Base-by-base conservation (phyloP, 2,888 invertebrate genomes). In the Mesorhabditis sp. region DNA sequence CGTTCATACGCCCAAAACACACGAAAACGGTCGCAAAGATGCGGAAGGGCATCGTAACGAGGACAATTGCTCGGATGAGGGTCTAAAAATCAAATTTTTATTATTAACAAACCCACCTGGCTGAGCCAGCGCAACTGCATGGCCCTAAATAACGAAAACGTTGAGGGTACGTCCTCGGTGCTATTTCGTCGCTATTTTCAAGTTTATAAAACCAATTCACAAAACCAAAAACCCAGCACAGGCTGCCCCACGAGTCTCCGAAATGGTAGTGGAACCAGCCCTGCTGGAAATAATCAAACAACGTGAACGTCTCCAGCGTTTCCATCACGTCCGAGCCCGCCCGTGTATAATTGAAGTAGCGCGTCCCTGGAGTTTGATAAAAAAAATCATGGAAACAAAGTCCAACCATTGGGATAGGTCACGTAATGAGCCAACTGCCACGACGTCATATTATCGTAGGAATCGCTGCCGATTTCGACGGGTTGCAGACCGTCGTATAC, bases 281-380 rank as follows among this genome's bases (percentile, higher is more conserved):
- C 58, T 50, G 7, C 28, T 28, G 28, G 28, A 28, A 28, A 28
- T 28, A 28, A 28, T 28, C 28, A 28, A 28, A 28, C 28, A 28
- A 28, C 28, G 28, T 28, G 28, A 28, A 28, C 28, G 28, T 28
- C 28, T 28, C 28, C 28, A 28, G 28, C 28, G 28, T 28, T 28
- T 28, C 28, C 28, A 28, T 28, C 28, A 28, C 28, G 28, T 28
- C 28, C 1, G 28, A 28, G 28, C 28, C 28, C 28, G 1, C 28
- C 28, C 28, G 28, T 28, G 28, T 28, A 28, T 28, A 28, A 28
- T 28, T 28, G 28, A 28, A 50, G 58, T 50, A 50, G 58, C n/a
- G 58, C 10, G 58, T 50, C 10, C 58, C 58, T 50, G 58, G 58
- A 50, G n/a, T 50, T 50, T n/a, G 58, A 50, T 50, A n/a, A n/a